phyloP scores from a whole-genome alignment of 2,113 vertebrate species.

The Ptyas mucosa region DNA sequence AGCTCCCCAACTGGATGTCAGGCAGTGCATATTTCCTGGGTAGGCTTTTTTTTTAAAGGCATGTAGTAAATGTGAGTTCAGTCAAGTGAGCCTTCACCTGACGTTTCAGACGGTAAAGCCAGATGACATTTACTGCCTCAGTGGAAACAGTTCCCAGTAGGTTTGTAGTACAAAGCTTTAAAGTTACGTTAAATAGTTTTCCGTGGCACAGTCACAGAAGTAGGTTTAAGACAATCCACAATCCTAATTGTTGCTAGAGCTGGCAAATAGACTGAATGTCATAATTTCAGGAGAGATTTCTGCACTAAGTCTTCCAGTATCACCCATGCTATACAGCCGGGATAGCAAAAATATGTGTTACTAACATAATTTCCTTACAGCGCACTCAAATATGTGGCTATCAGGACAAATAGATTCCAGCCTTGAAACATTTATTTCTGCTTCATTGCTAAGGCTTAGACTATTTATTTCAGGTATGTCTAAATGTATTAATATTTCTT shows the following conservation, averaged over 20 bases:
- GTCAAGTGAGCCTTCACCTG: neutral
- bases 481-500: neutral
- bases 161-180: neutral
- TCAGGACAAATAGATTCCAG: neutral
- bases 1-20: neutral
- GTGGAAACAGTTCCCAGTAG: neutral
- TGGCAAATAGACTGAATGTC: neutral
- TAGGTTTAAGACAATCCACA: neutral
- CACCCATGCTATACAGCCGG: neutral
- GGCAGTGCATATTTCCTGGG: neutral
- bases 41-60: neutral
- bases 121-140: neutral
- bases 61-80: neutral
- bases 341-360: neutral
- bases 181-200: neutral
- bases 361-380: neutral
- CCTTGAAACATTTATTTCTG: neutral
- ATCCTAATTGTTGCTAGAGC: neutral
- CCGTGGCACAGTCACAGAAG: neutral
- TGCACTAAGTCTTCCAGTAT: neutral
- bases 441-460: neutral
- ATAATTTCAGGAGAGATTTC: neutral
- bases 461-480: neutral
- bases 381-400: neutral
- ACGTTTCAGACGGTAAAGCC: neutral